Evolutionary conservation across 2,797 vertebrate species (phyloP), one percentile per base, ranked within the genome.

Genomic region (Squalus acanthias): DNA sequence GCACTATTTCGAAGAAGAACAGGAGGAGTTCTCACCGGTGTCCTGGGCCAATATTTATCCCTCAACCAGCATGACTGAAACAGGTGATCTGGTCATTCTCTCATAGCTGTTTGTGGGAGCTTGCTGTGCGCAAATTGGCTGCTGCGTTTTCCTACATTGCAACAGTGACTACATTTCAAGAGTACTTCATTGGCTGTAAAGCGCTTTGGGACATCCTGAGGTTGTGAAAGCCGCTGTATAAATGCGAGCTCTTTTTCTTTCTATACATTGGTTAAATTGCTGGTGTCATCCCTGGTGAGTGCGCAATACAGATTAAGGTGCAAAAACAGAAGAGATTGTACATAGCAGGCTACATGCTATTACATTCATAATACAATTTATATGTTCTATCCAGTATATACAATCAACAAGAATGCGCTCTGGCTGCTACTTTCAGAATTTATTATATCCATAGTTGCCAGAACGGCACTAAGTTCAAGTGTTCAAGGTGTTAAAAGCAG

Each of bases 401-500:
- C 46, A 76, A 57, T 74, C 39, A 95, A 72, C 69, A 95, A 74
- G 65, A 95, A 70, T 46, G 29, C 0, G 57, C 89, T 65, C 60
- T 63, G 33, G 89, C 57, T 29, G 22, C 24, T 70, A 95, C 69
- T 57, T 92, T 60, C 29, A 22, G 39, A 76, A 95, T 76, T 95
- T 95, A 95, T 91, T 91, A n/a, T 97, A 97, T 97, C 97, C 96
- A 95, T 67, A 97, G 96, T 67, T 92, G 96, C 65, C 76, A 96
- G 74, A 96, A 96, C 76, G 74, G 95, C 85, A 96, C 76, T 76
- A 69, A 89, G 95, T 85, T 93, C 96, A 96, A 97, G 96, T 97
- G 94, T 97, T 96, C 96, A 65, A 97, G 97, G 97, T 97, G 98
- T 97, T 97, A 97, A 97, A 97, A 97, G 97, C 97, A 97, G 97